phyloP scores from a whole-genome alignment of 2,888 invertebrate genomes.

The Drosophila subquinaria region DNA sequence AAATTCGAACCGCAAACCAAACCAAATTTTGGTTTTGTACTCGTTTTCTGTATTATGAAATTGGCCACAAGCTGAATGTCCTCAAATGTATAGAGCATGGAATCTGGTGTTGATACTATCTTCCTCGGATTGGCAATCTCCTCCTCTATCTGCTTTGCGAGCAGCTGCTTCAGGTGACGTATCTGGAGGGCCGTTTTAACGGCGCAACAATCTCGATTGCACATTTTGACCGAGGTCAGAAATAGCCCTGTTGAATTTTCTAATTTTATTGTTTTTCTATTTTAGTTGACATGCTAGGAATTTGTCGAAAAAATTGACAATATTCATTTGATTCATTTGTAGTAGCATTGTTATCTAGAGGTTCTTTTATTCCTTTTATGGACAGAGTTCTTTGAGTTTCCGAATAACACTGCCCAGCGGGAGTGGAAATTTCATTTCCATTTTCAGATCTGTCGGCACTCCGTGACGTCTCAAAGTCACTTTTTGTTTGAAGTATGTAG shows the following conservation, averaged over 20 bases:
- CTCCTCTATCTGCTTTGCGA: constrained; percentile 19
- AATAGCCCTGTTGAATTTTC: neutral
- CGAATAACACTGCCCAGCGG: neutral
- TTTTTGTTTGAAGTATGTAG: neutral
- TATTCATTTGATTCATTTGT: neutral
- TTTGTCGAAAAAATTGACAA: constrained; percentile 8
- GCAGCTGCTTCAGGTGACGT: constrained; percentile 30
- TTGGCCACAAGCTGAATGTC: constrained; percentile 90
- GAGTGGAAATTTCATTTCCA: neutral
- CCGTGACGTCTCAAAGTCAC: neutral
- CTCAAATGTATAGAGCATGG: constrained; percentile 89
- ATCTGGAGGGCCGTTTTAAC: constrained; percentile 52
- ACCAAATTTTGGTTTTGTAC: constrained; percentile 92
- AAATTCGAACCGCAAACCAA: constrained; percentile 97
- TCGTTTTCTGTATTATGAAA: constrained; percentile 89
- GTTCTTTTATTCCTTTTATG: too few species aligned
- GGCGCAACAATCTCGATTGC: constrained; percentile 57
- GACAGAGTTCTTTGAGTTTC: neutral
- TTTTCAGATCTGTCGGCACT: neutral
- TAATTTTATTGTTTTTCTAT: neutral
- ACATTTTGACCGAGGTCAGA: constrained; percentile 43
- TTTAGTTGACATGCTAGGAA: neutral
- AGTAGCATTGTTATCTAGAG: neutral
- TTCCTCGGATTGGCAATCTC: constrained; percentile 27
- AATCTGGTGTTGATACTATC: constrained; percentile 49